Conservation (phyloP, 2,888 invertebrate species). For the Athalia circularis region DNA sequence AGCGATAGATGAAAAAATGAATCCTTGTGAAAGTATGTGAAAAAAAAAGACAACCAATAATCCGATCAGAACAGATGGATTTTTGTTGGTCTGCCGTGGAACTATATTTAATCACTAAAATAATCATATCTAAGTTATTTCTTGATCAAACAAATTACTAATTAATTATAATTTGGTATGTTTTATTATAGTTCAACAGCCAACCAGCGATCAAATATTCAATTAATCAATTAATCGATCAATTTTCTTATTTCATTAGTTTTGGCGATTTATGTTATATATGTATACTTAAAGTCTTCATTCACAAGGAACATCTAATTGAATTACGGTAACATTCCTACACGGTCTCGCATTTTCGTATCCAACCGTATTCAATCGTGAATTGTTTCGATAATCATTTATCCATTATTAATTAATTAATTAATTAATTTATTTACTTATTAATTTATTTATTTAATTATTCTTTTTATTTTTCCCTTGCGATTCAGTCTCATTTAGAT, state of each 20-base stretch:
- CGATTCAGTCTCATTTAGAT: no score
- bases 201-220: not conserved
- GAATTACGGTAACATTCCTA: slow-evolving; percentile 62
- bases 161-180: not conserved
- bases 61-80: slow-evolving; percentile 4
- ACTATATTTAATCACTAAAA: not conserved
- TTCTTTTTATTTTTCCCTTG: no score
- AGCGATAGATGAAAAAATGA: not conserved
- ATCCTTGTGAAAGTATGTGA: not conserved
- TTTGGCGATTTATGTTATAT: slow-evolving; percentile 16
- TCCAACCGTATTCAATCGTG: not conserved
- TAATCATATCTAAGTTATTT: slow-evolving; percentile 1
- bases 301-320: slow-evolving; percentile 70
- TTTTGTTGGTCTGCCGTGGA: not conserved
- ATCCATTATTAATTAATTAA: slow-evolving; percentile 1
- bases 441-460: no score
- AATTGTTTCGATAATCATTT: slow-evolving; percentile 10
- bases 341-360: slow-evolving; percentile 54
- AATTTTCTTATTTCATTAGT: slow-evolving; percentile 3
- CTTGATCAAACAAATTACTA: not conserved
- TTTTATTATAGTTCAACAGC: not conserved
- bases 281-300: slow-evolving; percentile 49
- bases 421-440: no score
- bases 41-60: not conserved
- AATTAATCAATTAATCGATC: not conserved